A percentile compares a stretch with the other conserved stretches of the same genome.
Evolutionary conservation across 2,888 invertebrate species (phyloP).

Genomic region (Xanthorhoe spadicearia): DNA sequence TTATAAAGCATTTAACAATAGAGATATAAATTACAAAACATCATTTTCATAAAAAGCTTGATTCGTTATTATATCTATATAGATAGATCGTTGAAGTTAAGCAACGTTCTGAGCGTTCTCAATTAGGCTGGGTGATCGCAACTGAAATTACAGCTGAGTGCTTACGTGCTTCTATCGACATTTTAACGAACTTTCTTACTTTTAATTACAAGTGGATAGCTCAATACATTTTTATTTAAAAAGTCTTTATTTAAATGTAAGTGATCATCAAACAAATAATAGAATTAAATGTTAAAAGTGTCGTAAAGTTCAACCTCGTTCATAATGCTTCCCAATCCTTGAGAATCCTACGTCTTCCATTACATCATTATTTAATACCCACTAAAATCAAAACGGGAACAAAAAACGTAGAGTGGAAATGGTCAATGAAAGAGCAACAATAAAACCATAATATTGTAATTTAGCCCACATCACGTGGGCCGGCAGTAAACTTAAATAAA

Average conservation of each 20-base stretch:
- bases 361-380: conserved; percentile 19
- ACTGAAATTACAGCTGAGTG: too few species aligned
- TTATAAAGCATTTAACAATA: background rate
- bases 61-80: too few species aligned
- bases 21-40: background rate
- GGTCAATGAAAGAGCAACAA: conserved; percentile 67
- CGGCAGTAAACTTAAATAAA: conserved; percentile 82
- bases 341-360: conserved; percentile 25
- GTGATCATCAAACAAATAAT: background rate
- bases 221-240: background rate
- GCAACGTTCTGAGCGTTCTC: too few species aligned
- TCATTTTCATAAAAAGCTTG: background rate
- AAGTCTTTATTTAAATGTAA: background rate
- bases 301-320: conserved; percentile 8
- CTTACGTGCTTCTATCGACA: too few species aligned
- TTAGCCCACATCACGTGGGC: conserved; percentile 68
- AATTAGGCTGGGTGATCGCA: too few species aligned
- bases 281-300: conserved; percentile 3
- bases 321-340: conserved; percentile 16
- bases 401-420: conserved; percentile 57
- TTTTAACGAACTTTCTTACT: too few species aligned
- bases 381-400: conserved; percentile 43
- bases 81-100: too few species aligned
- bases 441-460: conserved; percentile 77
- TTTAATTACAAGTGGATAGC: too few species aligned